Evolutionary conservation across 2,888 invertebrate species (phyloP).

Genomic region (Chloromyia formosa): DNA sequence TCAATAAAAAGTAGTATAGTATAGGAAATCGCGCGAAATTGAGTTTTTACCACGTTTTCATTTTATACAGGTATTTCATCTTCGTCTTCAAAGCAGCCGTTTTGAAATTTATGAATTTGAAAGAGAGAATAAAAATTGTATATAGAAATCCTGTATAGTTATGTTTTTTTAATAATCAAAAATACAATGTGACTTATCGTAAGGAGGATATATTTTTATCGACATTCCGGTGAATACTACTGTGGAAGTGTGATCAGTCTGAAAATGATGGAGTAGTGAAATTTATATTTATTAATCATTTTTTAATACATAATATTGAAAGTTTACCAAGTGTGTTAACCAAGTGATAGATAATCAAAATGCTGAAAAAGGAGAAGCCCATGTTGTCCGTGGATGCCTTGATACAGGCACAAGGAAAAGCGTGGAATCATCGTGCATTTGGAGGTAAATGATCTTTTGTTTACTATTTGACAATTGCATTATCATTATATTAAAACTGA

Average conservation of each 20-base stretch:
- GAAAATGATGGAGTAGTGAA: constrained; percentile 9
- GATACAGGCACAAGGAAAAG: constrained; percentile 53
- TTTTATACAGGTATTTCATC: too few species aligned
- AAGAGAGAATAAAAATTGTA: too few species aligned
- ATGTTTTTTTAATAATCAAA: neutral
- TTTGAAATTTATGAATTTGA: too few species aligned
- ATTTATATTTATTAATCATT: too few species aligned
- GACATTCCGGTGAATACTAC: neutral
- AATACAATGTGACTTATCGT: neutral
- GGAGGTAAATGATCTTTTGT: constrained; percentile 49
- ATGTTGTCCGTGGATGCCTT: constrained; percentile 53
- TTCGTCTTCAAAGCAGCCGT: too few species aligned
- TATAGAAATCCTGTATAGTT: neutral
- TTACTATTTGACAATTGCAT: neutral
- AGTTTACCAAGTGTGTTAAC: neutral
- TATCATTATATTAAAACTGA: too few species aligned
- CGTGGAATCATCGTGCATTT: constrained; percentile 51
- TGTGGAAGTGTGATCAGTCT: constrained; percentile 1
- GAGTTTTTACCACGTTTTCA: too few species aligned
- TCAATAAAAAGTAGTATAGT: neutral
- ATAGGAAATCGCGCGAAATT: too few species aligned
- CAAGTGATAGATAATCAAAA: constrained; percentile 42
- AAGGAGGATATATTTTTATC: neutral
- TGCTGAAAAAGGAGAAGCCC: constrained; percentile 54
- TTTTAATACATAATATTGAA: neutral